phyloP scores from a whole-genome alignment of 2,888 invertebrate species.

The Morpho achilles region DNA sequence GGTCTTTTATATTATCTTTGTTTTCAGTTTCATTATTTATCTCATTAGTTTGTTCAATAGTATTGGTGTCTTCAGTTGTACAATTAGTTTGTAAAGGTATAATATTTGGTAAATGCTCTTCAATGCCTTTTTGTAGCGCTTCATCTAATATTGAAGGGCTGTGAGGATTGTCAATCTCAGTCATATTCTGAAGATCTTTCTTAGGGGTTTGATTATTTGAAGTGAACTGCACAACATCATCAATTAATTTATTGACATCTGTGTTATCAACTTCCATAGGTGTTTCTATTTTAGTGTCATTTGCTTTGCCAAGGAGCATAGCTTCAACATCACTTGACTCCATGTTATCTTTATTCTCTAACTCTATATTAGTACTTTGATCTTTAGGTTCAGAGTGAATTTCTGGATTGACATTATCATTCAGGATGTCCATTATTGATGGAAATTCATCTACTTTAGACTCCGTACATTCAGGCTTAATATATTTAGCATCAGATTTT shows the following conservation, averaged over 20 bases:
- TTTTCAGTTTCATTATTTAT: conserved; percentile 17
- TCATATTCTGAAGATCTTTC: conserved; percentile 30
- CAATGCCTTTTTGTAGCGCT: conserved; percentile 54
- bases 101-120: conserved; percentile 49
- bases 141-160: conserved; percentile 70
- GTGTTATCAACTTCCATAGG: conserved; percentile 55
- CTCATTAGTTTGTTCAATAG: conserved; percentile 13
- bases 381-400: conserved; percentile 46
- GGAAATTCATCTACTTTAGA: conserved; percentile 60
- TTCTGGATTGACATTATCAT: conserved; percentile 38
- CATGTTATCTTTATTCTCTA: conserved; percentile 43
- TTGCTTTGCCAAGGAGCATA: conserved; percentile 61
- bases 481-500: conserved; percentile 40
- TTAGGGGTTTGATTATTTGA: conserved; percentile 33
- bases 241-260: conserved; percentile 44
- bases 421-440: conserved; percentile 74
- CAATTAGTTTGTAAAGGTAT: conserved; percentile 7
- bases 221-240: conserved; percentile 44
- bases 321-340: conserved; percentile 72
- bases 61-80: conserved; percentile 8
- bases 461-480: conserved; percentile 34
- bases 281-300: conserved; percentile 35
- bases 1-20: conserved; percentile 9
- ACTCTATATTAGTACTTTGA: conserved; percentile 43
- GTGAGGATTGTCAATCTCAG: conserved; percentile 50